Evolutionary conservation across 2,113 vertebrate genomes (phyloP).

Genomic region (Lagopus leucura): DNA sequence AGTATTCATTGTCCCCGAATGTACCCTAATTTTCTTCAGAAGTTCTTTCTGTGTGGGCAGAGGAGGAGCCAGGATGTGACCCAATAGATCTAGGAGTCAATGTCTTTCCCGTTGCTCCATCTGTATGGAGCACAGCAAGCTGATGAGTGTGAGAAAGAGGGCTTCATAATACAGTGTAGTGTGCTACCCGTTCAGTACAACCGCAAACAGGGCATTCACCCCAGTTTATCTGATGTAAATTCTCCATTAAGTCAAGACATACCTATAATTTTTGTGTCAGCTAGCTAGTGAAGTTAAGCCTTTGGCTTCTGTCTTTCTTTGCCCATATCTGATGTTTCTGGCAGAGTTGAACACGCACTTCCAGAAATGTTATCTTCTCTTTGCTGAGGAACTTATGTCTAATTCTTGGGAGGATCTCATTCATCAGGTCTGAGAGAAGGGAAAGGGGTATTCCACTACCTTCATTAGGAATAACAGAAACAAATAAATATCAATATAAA

Average conservation of each 20-base stretch:
- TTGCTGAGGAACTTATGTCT: neutral
- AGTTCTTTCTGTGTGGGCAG: neutral
- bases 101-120: fast-evolving
- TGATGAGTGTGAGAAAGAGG: fast-evolving
- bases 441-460: neutral
- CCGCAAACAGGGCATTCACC: neutral
- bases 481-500: neutral
- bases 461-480: neutral
- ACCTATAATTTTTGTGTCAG: neutral
- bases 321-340: neutral
- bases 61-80: neutral
- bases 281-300: neutral
- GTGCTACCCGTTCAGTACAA: neutral
- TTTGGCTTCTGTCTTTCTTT: neutral
- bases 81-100: too few species aligned
- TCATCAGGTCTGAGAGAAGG: neutral
- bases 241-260: neutral
- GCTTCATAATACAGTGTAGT: fast-evolving
- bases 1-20: neutral
- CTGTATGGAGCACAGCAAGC: fast-evolving
- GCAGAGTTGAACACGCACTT: neutral
- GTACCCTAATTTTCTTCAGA: neutral
- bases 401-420: neutral
- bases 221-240: fast-evolving
- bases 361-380: fast-evolving